Conservation (phyloP, 2,797 vertebrate species). For the Gallinago solitaria region DNA sequence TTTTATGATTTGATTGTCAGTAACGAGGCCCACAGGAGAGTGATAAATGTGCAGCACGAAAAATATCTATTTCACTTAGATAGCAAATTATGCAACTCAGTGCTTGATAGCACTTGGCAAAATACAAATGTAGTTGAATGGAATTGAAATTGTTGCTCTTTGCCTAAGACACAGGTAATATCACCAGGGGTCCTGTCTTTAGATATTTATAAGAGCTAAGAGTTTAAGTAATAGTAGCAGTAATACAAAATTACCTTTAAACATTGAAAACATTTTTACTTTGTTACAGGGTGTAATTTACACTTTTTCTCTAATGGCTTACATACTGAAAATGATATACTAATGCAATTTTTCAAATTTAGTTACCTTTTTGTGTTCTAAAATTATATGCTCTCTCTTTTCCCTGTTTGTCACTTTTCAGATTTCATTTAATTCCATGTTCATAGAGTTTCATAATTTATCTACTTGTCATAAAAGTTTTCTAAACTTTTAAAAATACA, state of each 20-base stretch:
- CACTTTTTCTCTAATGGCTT: constrained; percentile 84
- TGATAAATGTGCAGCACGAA: constrained; percentile 85
- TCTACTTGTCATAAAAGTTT: constrained; percentile 82
- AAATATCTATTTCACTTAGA: constrained; percentile 84
- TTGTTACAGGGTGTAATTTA: constrained; percentile 87
- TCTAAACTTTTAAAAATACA: constrained; percentile 73
- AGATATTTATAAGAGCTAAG: constrained; percentile 96
- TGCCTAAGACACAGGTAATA: constrained; percentile 92
- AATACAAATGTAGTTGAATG: constrained; percentile 95
- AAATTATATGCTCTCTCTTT: constrained; percentile 80
- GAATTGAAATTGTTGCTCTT: constrained; percentile 93
- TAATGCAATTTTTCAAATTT: constrained; percentile 87
- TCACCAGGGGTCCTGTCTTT: constrained; percentile 93
- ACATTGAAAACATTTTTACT: constrained; percentile 91
- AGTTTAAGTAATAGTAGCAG: constrained; percentile 95
- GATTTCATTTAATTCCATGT: constrained; percentile 79
- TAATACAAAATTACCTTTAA: constrained; percentile 98
- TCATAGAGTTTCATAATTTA: constrained; percentile 78
- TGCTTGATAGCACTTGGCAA: constrained; percentile 87
- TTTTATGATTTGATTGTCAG: constrained; percentile 82
- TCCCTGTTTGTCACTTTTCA: constrained; percentile 81
- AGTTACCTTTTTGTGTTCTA: constrained; percentile 81
- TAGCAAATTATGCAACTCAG: constrained; percentile 82
- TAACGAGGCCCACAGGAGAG: constrained; percentile 84
- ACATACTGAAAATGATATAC: constrained; percentile 82